phyloP scores from a whole-genome alignment of 2,797 vertebrate genomes.

The Scolopax rusticola region DNA sequence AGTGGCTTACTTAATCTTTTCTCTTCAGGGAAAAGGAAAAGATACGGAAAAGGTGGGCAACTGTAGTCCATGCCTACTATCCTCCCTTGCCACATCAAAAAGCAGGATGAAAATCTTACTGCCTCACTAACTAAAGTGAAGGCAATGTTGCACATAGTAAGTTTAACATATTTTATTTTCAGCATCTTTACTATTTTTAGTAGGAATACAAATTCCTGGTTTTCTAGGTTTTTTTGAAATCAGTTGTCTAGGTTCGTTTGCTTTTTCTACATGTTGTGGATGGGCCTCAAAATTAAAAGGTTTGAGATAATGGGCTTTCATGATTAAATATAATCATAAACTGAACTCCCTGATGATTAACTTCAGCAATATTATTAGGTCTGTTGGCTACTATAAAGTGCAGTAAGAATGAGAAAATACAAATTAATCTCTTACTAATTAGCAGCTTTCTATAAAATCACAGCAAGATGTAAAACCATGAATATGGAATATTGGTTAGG shows the following conservation, averaged over 20 bases:
- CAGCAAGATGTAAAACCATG: background rate
- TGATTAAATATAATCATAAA: background rate
- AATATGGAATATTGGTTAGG: slow-evolving; percentile 21
- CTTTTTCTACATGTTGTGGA: background rate
- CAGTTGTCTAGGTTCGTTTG: background rate
- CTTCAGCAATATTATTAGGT: background rate
- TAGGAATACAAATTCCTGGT: background rate
- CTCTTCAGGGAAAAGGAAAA: background rate
- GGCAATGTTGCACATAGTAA: fast-evolving
- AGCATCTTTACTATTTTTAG: background rate
- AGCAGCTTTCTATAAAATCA: slow-evolving; percentile 20
- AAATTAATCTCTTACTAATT: slow-evolving; percentile 33
- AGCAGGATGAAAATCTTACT: background rate
- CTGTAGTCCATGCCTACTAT: background rate
- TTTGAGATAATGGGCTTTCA: background rate
- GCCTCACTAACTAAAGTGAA: background rate
- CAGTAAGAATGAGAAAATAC: slow-evolving; percentile 22
- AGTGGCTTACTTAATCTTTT: background rate
- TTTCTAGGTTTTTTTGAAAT: background rate
- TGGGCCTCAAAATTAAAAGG: background rate
- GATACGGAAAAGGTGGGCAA: background rate
- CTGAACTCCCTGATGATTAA: background rate
- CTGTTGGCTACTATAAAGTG: background rate
- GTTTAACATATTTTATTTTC: background rate
- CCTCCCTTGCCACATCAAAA: background rate